Base-by-base conservation (phyloP, 2,113 vertebrate species). In the Saccopteryx leptura region DNA sequence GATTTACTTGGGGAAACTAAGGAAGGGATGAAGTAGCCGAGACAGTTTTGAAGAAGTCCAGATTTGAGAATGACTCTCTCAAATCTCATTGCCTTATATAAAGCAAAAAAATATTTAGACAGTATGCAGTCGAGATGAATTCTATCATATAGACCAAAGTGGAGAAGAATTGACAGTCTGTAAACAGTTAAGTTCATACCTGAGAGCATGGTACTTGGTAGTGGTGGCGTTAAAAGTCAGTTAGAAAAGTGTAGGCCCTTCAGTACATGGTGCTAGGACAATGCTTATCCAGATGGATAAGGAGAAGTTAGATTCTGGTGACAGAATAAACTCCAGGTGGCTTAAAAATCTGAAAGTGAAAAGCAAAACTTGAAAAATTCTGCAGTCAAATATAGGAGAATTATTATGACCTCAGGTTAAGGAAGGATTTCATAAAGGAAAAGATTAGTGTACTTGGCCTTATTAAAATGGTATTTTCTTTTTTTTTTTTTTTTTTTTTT, bases 301-400 rank as follows among this genome's bases (percentile, higher is more conserved):
- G 87, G 96, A 85, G 82, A 96, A 97, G 94, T 97, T 97, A 96
- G 97, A 97, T 95, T 74, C 72, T 93, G 52, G 76, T 94, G 96
- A 94, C 96, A 97, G 94, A 96, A 96, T 95, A 97, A 95, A 96
- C 96, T 94, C 96, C 95, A 97, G 95, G 96, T 97, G 97, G 88
- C 88, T 97, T 95, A 46, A 96, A 91, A 95, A 76, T 81, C 52
- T 96, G 89, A 85, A 93, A 74, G 63, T 92, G 58, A 88, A 96
- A 94, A 88, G 52, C 56, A 88, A 85, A 72, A 87, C 63, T 92
- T 92, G 6, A 71, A 96, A 92, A 95, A 69, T 92, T 71, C 56
- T 89, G 28, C 50, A 88, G 85, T 82, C 33, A 92, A 92, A 97
- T 97, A 93, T 58, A 90, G 68, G 71, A 91, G 3, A 92, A 28